Evolutionary conservation across 1,140 invertebrate genomes (phyloP), one percentile per base, ranked within the genome.

Genomic region (Calliphora vicina): DNA sequence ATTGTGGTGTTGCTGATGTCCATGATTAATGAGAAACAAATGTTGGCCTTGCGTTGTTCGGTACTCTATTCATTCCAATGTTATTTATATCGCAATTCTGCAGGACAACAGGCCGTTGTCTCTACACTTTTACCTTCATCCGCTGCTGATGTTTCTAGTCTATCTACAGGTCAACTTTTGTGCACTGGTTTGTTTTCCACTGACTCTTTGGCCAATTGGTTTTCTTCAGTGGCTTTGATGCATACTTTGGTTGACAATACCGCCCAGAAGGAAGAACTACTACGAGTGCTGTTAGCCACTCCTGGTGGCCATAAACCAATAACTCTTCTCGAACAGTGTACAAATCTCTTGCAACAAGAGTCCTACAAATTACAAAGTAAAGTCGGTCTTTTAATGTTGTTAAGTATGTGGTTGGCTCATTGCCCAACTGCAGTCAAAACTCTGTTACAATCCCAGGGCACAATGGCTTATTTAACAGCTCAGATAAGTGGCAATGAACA

Each of bases 11-110:
- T 99, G 10, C 91, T 99, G 13, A 98, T 99, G 96, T 99, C 98
- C 0, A 99, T 99, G 97, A 97, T 99, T 2, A 99, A 99, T 91
- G 98, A 99, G 87, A 99, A 99, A 89, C 99, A 99, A 90, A 96
- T 97, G 15, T 97, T 99, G 89, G 91, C 94, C 10, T 91, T 99
- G 80, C 94, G 98, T 81, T 98, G 97, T 92, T 96, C 99, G 0
- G 97, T 99, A 12, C 93, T 99, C 0, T 99, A 99, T 90, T 99
- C 97, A 89, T 99, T 99, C 90, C 95, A 99, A 92, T 99, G 97
- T 90, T 99, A 97, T 89, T 91, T 99, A 0, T 98, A 96, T 88
- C 97, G 96, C 91, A 99, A 99, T 91, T 96, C 97, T 87, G 92
- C 94, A n/a, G 95, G 95, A 15, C 97, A 99, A 91, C 94, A 94